Base-by-base conservation (phyloP, 2,797 vertebrate species). In the Dendrocincla fuliginosa region DNA sequence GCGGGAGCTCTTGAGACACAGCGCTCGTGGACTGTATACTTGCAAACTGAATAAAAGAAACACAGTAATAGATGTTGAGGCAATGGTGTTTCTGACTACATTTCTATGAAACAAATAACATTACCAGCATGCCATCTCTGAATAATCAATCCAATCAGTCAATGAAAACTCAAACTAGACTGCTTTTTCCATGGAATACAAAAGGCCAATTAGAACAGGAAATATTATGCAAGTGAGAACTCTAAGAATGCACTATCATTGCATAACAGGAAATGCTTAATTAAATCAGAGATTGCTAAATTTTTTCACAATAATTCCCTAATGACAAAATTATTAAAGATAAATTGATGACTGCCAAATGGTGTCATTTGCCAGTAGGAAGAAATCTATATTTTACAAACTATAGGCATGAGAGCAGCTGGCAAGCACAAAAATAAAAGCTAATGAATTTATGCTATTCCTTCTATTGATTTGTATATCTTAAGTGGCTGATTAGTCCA, bases 1-100 rank as follows among this genome's bases (percentile, higher is more conserved):
- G 98, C 98, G 0, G 99, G 99, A 12, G 99, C 99, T 82, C 99
- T 98, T 55, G 99, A 98, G 95, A 99, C 99, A 57, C 99, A 99
- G 84, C 98, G 98, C 87, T 99, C 99, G 11, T 99, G 99, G 78
- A 98, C 99, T 1, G 99, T 99, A 94, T 99, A 99, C 97, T 99
- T 99, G 98, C 99, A 99, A 97, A 99, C 99, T 99, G 97, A 86
- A 98, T 96, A 71, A 90, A 93, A 95, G 88, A 91, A 93, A 91
- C 5, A 79, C 9, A 12, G 74, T 46, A 85, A 67, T 81, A 52
- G 57, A 94, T 61, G 85, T 65, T 79, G 87, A 94, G 64, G 67
- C 89, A 94, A 89, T 90, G 74, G 60, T 67, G 33, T 68, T 90
- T 92, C 88, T 84, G 84, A 89, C 44, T 80, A 75, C 42, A 69